Percentiles rank a stretch among this genome's conserved stretches.
Conservation (phyloP, 2,113 vertebrate species). For the Carassius carassius region DNA sequence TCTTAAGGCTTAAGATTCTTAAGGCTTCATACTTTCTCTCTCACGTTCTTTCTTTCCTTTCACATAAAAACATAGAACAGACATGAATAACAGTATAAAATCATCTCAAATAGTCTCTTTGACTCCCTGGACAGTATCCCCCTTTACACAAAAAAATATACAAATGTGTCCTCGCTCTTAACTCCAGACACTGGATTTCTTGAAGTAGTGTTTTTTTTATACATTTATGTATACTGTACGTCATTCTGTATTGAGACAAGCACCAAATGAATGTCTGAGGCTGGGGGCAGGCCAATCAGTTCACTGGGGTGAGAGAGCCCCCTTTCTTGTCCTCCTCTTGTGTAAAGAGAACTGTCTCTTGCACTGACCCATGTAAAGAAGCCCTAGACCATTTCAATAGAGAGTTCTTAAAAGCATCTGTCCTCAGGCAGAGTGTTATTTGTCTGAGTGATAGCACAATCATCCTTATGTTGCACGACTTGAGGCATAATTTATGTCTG, state of each 20-base stretch:
- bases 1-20: background rate
- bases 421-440: background rate
- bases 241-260: background rate
- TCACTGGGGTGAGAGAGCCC: background rate
- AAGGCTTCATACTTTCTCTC: no score
- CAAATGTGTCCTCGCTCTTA: background rate
- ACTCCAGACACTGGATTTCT: background rate
- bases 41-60: no score
- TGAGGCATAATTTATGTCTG: background rate
- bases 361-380: slow-evolving; percentile 19
- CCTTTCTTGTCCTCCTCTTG: slow-evolving; percentile 1
- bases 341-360: background rate
- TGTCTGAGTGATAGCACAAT: background rate
- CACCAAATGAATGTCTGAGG: slow-evolving; percentile 12
- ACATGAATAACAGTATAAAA: background rate
- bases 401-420: slow-evolving; percentile 35
- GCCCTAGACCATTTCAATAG: slow-evolving; percentile 29
- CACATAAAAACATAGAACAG: background rate
- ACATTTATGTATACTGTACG: no score
- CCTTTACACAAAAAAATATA: background rate
- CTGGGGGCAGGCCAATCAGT: background rate
- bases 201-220: background rate
- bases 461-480: no score
- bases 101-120: background rate
- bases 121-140: background rate